Evolutionary conservation across 2,113 vertebrate species (phyloP), one percentile per base, ranked within the genome.

Genomic region (Passer domesticus): DNA sequence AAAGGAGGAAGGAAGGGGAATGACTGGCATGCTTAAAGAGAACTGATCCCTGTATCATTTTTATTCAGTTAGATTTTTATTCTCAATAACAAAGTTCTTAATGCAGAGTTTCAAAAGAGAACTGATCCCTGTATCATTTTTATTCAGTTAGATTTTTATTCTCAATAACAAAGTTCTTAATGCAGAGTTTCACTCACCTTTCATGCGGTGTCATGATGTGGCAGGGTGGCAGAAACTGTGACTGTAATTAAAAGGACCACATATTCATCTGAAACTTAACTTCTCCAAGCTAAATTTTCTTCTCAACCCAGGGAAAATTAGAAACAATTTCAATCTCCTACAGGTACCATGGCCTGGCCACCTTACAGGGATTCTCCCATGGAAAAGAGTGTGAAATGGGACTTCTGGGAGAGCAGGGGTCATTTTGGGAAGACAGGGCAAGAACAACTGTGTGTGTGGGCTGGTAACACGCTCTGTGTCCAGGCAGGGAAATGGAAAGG

Each of bases 101-200:
- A 23, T 22, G 33, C 21, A 33, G 75, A 55, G 28, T 56, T 63
- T 72, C 0, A 0, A 28, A 59, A 74, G 67, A 67, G 52, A 86
- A 93, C 78, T 68, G 52, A 81, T 58, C 46, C 24, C 60, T 4
- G 2, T 20, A 90, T 83, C 11, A 56, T 90, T 90, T 91, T 87
- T 83, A 25, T 72, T 81, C 47, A 7, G 31, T 58, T 89, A 0
- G 0, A 58, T 83, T 81, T 67, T 72, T 25, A 35, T 88, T 74
- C 62, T 78, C 68, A 19, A 4, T 47, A 56, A 13, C 4, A 22
- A 30, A 19, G n/a, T 16, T 64, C 64, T 56, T 52, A 35, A 23
- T 22, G 33, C 21, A 33, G 75, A 55, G 28, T 56, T 63, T 72
- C 0, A 0, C 35, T 49, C 15, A 1, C 62, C 17, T 77, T 80